Conservation (phyloP, 2,113 vertebrate genomes). For the Melanocharis versteri region DNA sequence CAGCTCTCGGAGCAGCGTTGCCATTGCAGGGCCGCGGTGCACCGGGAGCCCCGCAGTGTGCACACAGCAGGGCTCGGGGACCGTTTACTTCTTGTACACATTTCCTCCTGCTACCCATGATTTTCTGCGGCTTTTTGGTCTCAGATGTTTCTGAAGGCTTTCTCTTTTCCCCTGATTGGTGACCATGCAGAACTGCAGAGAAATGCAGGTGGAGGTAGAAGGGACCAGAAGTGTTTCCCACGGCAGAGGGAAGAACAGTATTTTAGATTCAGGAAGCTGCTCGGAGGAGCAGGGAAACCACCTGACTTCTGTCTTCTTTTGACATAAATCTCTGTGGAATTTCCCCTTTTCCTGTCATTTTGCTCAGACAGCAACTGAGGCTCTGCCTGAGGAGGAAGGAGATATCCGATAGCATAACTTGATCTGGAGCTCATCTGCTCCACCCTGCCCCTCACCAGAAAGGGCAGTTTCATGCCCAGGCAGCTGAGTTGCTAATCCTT, state of each 20-base stretch:
- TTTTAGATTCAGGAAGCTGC: neutral
- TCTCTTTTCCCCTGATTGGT: neutral
- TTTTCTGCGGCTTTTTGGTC: neutral
- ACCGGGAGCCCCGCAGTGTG: neutral
- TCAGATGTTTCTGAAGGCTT: neutral
- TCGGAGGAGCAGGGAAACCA: neutral
- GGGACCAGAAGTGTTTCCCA: neutral
- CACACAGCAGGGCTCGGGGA: neutral
- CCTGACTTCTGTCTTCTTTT: neutral
- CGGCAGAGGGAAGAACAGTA: neutral
- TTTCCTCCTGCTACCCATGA: neutral
- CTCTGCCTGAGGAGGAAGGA: neutral
- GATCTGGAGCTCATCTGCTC: neutral
- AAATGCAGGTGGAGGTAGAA: neutral
- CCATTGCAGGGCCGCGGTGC: neutral
- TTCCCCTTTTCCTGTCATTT: neutral
- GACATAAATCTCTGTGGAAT: neutral
- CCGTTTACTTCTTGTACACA: accelerated
- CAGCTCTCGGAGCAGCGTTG: neutral
- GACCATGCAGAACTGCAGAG: neutral
- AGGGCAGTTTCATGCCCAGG: neutral
- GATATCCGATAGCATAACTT: accelerated
- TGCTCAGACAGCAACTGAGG: neutral
- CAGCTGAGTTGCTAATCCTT: neutral
- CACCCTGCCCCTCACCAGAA: neutral